Base-by-base conservation (phyloP, 2,888 invertebrate species). In the Drosophila mercatorum region DNA sequence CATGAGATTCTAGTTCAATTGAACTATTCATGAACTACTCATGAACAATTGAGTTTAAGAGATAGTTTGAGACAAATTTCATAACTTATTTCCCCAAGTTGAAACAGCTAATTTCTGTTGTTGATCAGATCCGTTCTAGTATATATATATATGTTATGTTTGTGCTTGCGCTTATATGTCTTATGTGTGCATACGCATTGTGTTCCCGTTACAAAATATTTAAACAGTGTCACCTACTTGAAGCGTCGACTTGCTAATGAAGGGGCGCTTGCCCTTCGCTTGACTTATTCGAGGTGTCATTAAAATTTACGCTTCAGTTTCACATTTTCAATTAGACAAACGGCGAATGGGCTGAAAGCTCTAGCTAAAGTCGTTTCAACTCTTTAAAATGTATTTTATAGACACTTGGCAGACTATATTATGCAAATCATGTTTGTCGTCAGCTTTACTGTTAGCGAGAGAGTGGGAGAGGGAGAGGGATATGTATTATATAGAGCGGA, bases 171-270 rank as follows among this genome's bases (percentile, higher is more conserved):
- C 26, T 14, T 41, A 12, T 56, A 17, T 5, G 31, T 41, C n/a
- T 5, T 55, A 17, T 17, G 11, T 1, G 41, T 44, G 22, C 2
- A 6, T 44, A 36, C 22, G 28, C n/a, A 31, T 17, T 51, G 26
- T 36, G 34, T 12, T 40, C 40, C 36, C 14, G 28, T 57, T 62
- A 10, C 17, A 14, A 36, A 17, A n/a, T 28, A 12, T 31, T 53
- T 34, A 41, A 69, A 77, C 46, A 77, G 41, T 57, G 58, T 57
- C 72, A 57, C 5, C 28, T 47, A 58, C 8, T 55, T 36, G 52
- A n/a, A 44, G n/a, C 41, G 55, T 40, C 60, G 69, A 79, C 63
- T 76, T 79, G 75, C 80, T 79, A 76, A 76, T 79, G 75, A 46
- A 43, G 49, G 5, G 28, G 57, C 47, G 51, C 34, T 22, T 72